Evolutionary conservation across 2,113 vertebrate species (phyloP).

Genomic region (Odontesthes bonariensis): DNA sequence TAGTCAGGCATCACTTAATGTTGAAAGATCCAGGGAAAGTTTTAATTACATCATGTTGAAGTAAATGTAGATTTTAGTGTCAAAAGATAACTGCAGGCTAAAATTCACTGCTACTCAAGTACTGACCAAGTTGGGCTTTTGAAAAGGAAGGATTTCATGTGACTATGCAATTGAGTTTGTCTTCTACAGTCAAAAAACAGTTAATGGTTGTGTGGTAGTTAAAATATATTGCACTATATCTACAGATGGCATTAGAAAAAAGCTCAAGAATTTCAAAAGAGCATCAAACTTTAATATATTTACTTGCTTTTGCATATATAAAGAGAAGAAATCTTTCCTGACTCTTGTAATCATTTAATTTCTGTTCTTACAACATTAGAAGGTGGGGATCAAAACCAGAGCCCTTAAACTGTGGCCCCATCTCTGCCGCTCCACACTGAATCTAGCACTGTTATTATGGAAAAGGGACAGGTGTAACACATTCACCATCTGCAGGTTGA

Average conservation of each 20-base stretch:
- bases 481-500: constrained; percentile 54
- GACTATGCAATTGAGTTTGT: no score
- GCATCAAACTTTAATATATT: no score
- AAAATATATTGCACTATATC: no score
- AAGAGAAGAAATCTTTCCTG: no score
- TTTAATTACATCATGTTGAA: neutral
- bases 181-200: no score
- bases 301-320: no score
- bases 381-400: neutral
- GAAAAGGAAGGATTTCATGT: no score
- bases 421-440: constrained; percentile 23
- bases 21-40: constrained; percentile 4
- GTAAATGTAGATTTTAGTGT: neutral
- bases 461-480: constrained; percentile 46
- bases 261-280: no score
- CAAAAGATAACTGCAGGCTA: neutral
- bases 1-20: neutral
- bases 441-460: constrained; percentile 40
- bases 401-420: neutral
- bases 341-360: neutral
- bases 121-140: neutral
- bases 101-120: constrained; percentile 5
- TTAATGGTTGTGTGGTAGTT: no score
- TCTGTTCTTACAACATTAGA: constrained; percentile 3
- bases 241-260: no score